These are phyloP conservation scores for Nematostella vectensis DNA, from an alignment of 92 coral and sea anemone species.

Conservation along the genomic window DNA sequence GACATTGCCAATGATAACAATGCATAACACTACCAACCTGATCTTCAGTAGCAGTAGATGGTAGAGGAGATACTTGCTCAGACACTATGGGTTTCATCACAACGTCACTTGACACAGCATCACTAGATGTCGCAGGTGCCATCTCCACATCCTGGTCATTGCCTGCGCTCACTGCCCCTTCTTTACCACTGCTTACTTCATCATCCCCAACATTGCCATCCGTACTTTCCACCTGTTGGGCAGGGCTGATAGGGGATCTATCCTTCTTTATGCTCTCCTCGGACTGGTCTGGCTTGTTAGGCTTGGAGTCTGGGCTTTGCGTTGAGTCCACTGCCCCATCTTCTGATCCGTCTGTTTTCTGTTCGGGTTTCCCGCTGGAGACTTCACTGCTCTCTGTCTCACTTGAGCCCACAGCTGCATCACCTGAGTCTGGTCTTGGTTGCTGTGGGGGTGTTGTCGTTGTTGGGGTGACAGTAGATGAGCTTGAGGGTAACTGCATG, in stretches of 20 bases:
- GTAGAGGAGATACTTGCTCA: constrained; percentile 1
- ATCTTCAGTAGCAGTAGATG: background rate
- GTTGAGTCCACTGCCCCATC: constrained; percentile 73
- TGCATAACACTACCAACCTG: no score
- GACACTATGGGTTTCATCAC: constrained; percentile 32
- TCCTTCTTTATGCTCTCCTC: constrained; percentile 29
- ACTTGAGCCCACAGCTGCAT: constrained; percentile 73
- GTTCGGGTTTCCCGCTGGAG: constrained; percentile 6
- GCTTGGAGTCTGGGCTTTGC: constrained; percentile 59
- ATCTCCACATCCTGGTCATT: constrained; percentile 35
- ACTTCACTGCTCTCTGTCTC: constrained; percentile 42
- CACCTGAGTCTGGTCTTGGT: constrained; percentile 62
- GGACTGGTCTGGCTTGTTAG: constrained; percentile 32
- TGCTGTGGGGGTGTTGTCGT: constrained; percentile 17
- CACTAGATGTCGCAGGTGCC: constrained; percentile 52
- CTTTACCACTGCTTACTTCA: constrained; percentile 8
- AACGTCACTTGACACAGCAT: constrained; percentile 23
- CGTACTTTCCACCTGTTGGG: constrained; percentile 67
- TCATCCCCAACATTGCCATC: constrained; percentile 41
- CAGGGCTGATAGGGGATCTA: constrained; percentile 13
- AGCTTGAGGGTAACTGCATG: constrained; percentile 72
- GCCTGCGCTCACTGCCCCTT: constrained; percentile 19
- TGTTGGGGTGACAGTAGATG: constrained; percentile 50
- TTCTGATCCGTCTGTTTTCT: constrained; percentile 7
- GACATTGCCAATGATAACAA: no score